phyloP scores from a whole-genome alignment of 2,113 vertebrate genomes.

The Glaucomys volans region DNA sequence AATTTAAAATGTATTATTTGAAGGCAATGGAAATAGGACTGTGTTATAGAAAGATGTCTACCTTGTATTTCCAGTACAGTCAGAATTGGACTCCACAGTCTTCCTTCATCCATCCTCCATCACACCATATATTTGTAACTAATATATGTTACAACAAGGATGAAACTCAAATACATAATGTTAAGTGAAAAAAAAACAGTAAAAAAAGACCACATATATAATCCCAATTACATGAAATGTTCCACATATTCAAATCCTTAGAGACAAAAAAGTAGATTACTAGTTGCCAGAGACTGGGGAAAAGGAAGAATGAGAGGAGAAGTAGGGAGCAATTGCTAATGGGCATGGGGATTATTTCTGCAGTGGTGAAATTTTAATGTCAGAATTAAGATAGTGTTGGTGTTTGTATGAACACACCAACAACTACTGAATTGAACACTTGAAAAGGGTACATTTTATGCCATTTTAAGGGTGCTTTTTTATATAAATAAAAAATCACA shows the following conservation, averaged over 20 bases:
- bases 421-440: background rate
- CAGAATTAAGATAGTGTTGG: background rate
- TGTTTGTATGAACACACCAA: background rate
- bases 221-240: background rate
- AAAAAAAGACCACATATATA: background rate
- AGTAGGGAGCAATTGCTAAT: background rate
- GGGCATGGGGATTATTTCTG: background rate
- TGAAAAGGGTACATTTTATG: background rate
- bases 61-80: background rate
- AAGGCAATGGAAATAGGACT: background rate
- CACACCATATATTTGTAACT: background rate
- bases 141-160: background rate
- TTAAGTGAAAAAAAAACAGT: background rate
- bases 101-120: background rate
- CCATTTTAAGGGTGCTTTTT: too few species aligned
- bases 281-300: background rate
- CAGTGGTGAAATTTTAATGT: slow-evolving; percentile 34
- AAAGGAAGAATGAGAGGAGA: background rate
- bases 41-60: background rate
- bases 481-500: background rate
- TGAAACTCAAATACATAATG: background rate
- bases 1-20: background rate
- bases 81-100: background rate
- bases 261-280: background rate
- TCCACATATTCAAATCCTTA: background rate